Conservation (phyloP, 2,797 vertebrate species). For the Cryptoprocta ferox region DNA sequence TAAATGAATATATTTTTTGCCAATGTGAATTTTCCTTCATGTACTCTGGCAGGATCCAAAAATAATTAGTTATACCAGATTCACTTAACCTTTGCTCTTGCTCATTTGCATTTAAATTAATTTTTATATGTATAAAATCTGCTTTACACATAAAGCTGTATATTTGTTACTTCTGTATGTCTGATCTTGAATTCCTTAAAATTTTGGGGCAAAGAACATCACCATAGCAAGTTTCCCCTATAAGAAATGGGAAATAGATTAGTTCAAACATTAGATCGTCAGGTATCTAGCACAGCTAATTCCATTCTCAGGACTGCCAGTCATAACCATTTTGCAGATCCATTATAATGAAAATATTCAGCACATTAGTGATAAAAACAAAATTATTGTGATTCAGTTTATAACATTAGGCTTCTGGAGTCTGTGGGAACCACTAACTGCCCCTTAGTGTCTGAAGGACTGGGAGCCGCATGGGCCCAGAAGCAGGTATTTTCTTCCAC, state of each 20-base stretch:
- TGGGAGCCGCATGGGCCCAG: not conserved
- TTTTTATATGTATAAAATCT: not conserved
- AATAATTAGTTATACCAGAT: not conserved
- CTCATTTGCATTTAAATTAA: conserved; percentile 61
- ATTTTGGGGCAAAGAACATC: not conserved
- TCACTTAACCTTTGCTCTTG: conserved; percentile 20
- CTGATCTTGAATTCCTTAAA: conserved; percentile 1
- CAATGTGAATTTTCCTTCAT: not conserved
- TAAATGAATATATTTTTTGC: conserved; percentile 20
- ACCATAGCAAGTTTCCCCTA: not conserved
- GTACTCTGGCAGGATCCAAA: not conserved
- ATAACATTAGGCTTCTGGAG: not conserved
- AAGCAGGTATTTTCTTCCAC: not conserved
- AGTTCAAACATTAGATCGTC: not conserved
- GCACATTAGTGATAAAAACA: not conserved
- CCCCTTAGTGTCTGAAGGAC: not conserved
- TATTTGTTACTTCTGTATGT: not conserved
- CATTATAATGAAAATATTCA: not conserved
- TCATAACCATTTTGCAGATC: not conserved
- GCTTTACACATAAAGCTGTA: not conserved
- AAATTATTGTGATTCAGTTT: not conserved
- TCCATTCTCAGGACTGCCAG: not conserved
- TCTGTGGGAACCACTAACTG: not conserved
- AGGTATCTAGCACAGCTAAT: not conserved
- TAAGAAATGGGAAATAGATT: not conserved